Evolutionary conservation across 2,888 invertebrate species (phyloP).

Genomic region (Andrena bucephala): DNA sequence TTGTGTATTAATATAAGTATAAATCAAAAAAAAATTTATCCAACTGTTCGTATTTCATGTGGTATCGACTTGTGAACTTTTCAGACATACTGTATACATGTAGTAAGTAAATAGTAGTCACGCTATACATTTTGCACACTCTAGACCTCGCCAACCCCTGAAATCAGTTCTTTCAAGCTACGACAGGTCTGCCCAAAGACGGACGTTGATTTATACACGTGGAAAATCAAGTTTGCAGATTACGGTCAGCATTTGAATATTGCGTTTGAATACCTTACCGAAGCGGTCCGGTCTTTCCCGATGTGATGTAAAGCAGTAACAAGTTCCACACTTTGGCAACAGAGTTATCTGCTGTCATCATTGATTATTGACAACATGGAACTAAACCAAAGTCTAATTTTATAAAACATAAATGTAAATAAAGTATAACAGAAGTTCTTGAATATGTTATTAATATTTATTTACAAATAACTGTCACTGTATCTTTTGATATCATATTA

Average conservation of each 20-base stretch:
- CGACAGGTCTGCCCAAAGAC: slow-evolving; percentile 58
- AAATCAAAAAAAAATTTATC: too few species aligned
- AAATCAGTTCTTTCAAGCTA: slow-evolving; percentile 54
- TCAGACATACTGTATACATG: neutral
- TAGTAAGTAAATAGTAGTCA: slow-evolving; percentile 22
- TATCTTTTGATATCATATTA: too few species aligned
- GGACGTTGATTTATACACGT: slow-evolving; percentile 76
- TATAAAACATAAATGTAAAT: too few species aligned
- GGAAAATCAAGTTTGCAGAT: slow-evolving; percentile 78
- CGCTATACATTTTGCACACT: slow-evolving; percentile 62
- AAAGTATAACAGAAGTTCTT: too few species aligned
- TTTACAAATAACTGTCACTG: too few species aligned
- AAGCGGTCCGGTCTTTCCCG: slow-evolving; percentile 27
- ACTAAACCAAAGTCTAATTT: too few species aligned
- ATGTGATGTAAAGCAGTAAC: neutral
- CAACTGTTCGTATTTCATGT: neutral
- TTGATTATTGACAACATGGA: neutral
- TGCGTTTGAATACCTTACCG: slow-evolving; percentile 79
- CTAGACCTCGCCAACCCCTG: slow-evolving; percentile 43
- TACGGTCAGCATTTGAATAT: slow-evolving; percentile 81
- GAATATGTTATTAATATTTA: too few species aligned
- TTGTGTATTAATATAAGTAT: too few species aligned
- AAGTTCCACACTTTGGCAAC: neutral
- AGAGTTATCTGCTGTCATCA: neutral
- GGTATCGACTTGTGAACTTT: neutral